phyloP scores from a whole-genome alignment of 1,140 invertebrate genomes.

The Homarus americanus region DNA sequence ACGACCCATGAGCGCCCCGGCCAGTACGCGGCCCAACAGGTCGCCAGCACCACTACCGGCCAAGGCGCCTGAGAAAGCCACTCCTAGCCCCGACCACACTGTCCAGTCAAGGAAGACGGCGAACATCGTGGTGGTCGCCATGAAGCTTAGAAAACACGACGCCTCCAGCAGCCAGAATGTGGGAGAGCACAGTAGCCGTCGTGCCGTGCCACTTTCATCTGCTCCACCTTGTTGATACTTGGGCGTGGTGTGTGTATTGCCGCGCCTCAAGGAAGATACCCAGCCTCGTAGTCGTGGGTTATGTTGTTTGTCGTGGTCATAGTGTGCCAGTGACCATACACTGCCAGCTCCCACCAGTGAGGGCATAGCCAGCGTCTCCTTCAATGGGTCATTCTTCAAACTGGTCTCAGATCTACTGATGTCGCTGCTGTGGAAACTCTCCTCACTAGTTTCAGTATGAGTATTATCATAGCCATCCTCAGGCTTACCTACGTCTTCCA shows the following conservation, averaged over 20 bases:
- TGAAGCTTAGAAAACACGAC: conserved; percentile 73
- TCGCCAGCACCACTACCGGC: conserved; percentile 59
- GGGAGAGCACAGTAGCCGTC: conserved; percentile 11
- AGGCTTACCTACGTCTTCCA: background rate
- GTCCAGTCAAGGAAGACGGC: conserved; percentile 71
- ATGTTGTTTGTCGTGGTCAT: background rate
- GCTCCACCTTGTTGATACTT: background rate
- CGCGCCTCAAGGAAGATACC: background rate
- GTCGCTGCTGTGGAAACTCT: background rate
- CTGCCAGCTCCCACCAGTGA: conserved; percentile 18
- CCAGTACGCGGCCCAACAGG: conserved; percentile 46
- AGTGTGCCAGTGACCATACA: conserved; percentile 28
- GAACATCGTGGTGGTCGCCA: conserved; percentile 73
- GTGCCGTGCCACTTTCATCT: background rate
- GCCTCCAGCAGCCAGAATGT: conserved; percentile 70
- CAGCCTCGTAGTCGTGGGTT: background rate
- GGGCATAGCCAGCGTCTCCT: background rate
- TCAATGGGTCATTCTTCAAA: background rate
- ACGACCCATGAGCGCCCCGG: conserved; percentile 27
- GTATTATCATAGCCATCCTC: background rate
- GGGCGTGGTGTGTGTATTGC: background rate
- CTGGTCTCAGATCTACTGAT: background rate
- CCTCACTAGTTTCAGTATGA: background rate
- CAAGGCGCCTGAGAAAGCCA: conserved; percentile 41
- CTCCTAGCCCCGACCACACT: conserved; percentile 19